phyloP scores from a whole-genome alignment of 2,888 invertebrate genomes.

The Morpho deidamia region DNA sequence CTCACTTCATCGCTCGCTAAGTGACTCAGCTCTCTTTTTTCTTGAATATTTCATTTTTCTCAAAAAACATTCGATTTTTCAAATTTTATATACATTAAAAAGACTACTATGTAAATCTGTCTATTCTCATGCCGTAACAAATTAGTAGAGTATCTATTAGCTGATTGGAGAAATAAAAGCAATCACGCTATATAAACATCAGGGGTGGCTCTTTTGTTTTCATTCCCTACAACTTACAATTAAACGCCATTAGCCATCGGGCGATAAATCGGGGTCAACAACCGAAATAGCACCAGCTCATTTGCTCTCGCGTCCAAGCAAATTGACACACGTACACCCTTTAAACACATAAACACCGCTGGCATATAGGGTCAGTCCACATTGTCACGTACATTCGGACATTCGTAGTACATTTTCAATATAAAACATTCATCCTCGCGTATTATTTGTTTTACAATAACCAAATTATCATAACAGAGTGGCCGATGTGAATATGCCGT shows the following conservation, averaged over 20 bases:
- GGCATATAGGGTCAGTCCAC: neutral
- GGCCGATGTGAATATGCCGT: no score
- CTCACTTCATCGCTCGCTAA: no score
- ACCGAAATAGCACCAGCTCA: constrained; percentile 14
- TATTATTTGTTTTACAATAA: no score
- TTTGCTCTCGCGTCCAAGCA: constrained; percentile 8
- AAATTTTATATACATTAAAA: no score
- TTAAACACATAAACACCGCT: constrained; percentile 12
- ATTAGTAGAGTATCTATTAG: no score
- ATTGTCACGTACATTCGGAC: neutral
- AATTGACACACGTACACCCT: constrained; percentile 18
- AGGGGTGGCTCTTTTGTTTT: constrained; percentile 9
- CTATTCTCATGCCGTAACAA: no score
- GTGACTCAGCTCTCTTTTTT: no score
- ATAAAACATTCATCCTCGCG: no score
- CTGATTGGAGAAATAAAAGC: neutral
- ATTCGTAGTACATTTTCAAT: neutral
- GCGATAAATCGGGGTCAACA: constrained; percentile 14
- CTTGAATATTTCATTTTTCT: no score
- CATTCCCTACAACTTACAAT: constrained; percentile 5
- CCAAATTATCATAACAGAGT: no score
- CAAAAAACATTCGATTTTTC: no score
- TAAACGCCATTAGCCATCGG: constrained; percentile 16
- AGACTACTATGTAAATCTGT: no score
- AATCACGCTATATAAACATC: constrained; percentile 4